A percentile compares a stretch with the other conserved stretches of the same genome.
Evolutionary conservation across 2,113 vertebrate genomes (phyloP).

Genomic region (Plecturocebus donacophilus): DNA sequence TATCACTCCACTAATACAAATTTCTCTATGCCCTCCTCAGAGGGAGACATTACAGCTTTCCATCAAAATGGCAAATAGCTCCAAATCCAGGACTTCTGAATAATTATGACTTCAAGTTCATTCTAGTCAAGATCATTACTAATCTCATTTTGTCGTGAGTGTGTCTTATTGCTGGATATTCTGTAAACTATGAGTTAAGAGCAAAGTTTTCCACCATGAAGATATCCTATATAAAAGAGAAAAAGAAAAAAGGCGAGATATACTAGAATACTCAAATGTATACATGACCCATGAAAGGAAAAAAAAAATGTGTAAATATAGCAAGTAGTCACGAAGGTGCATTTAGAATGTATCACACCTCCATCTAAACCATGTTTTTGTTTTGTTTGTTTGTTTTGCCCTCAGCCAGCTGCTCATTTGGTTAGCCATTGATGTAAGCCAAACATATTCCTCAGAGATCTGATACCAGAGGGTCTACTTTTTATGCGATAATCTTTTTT

Average conservation of each 20-base stretch:
- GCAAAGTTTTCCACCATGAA: neutral
- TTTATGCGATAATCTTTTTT: neutral
- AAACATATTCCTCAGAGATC: neutral
- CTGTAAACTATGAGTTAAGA: neutral
- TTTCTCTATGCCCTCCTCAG: accelerated
- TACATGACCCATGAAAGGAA: neutral
- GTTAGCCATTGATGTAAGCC: neutral
- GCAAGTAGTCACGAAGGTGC: neutral
- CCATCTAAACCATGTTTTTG: neutral
- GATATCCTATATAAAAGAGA: neutral
- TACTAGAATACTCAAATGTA: neutral
- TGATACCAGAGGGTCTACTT: neutral
- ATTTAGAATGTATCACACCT: neutral
- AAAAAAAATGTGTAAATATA: neutral
- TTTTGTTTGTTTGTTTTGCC: neutral
- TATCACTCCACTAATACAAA: neutral
- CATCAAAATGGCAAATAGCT: neutral
- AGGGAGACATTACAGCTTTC: neutral
- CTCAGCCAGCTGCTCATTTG: neutral
- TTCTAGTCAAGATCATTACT: neutral
- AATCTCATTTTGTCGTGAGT: neutral
- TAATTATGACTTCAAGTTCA: neutral
- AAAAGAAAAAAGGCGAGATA: neutral
- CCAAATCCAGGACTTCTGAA: neutral
- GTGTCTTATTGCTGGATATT: neutral